Evolutionary conservation across 2,797 vertebrate species (phyloP), one percentile per base, ranked within the genome.

Genomic region (Pelodytes ibericus): DNA sequence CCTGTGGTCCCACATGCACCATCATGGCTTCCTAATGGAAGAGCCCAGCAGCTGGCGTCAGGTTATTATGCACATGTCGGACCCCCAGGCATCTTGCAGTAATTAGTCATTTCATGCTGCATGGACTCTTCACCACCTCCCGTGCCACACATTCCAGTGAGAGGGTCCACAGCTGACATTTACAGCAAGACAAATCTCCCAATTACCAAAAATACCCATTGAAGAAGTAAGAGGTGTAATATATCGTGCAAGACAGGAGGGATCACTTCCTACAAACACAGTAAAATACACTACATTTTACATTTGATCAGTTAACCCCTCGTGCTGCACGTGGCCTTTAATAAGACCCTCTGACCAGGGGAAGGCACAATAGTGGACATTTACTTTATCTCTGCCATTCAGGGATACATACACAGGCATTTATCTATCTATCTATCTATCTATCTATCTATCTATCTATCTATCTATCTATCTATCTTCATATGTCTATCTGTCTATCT

Each of bases 91-190:
- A 20, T 18, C 3, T 39, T 64, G n/a, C 20, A 59, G 66, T 74
- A 67, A 74, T 71, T 59, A 80, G 77, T 56, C 27, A 68, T 74
- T 77, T 74, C 36, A 61, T 57, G 44, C 41, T 71, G 44, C 70
- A 67, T 61, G 16, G 64, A 69, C 56, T 62, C 33, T 47, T 8
- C 57, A 15, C 15, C 18, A 61, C 49, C 30, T 33, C 0, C 10
- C 3, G 2, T 41, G 70, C n/a, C 33, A 72, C 22, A 44, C 18
- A n/a, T 49, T 44, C 13, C 30, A 26, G 24, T 1, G 30, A 25
- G 27, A 31, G 20, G 49, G 47, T 65, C 67, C 68, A 57, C 7
- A 2, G 8, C 60, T 47, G 59, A 30, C 39, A 56, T 62, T 68
- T 44, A 58, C 44, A 15, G 67, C 58, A 70, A 63, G 74, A 70